A percentile compares a stretch with the other conserved stretches of the same genome.
phyloP scores from a whole-genome alignment of 1,140 invertebrate species.

The Aporrectodea caliginosa region DNA sequence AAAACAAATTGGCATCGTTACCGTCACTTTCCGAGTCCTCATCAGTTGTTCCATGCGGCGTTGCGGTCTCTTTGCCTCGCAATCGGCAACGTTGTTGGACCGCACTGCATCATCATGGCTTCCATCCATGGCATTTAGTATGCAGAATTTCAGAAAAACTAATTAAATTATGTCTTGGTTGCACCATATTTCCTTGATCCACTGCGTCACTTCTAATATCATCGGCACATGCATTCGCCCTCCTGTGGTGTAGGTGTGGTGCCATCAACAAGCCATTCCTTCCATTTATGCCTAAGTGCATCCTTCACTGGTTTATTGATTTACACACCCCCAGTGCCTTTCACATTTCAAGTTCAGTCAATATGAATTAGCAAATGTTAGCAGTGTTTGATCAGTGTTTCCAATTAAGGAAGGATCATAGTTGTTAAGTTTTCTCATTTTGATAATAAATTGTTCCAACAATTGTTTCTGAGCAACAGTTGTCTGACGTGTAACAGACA shows the following conservation, averaged over 20 bases:
- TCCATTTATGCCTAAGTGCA: background rate
- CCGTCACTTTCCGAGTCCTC: background rate
- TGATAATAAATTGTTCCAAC: background rate
- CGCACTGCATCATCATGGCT: background rate
- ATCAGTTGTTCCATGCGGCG: no score
- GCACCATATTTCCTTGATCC: background rate
- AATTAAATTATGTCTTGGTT: background rate
- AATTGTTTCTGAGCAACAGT: background rate
- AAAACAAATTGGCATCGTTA: background rate
- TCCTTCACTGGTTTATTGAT: background rate
- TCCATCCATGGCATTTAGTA: background rate
- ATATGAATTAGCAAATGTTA: background rate
- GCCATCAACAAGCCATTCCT: background rate
- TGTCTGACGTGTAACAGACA: background rate
- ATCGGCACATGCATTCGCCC: background rate
- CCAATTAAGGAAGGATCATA: background rate
- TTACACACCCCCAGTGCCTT: background rate
- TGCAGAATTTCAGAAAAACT: background rate
- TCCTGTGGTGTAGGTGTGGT: background rate
- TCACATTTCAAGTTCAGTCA: background rate
- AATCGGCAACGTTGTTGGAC: background rate
- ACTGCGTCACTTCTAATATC: background rate
- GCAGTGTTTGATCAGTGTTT: background rate
- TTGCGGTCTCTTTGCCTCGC: no score
- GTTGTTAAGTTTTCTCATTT: background rate